Conservation (phyloP, 2,113 vertebrate genomes). For the Halcyon malimbica region DNA sequence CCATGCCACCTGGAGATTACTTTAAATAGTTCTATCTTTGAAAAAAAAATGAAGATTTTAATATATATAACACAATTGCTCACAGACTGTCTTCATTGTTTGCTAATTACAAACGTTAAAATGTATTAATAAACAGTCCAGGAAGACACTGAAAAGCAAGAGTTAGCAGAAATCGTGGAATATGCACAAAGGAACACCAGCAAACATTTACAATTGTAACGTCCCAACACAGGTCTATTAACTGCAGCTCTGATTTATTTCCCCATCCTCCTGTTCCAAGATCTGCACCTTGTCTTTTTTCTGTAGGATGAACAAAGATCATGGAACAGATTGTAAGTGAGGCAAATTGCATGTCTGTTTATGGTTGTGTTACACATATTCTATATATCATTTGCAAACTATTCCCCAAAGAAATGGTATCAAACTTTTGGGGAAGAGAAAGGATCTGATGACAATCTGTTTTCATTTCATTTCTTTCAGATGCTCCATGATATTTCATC, state of each 20-base stretch:
- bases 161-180: constrained; percentile 54
- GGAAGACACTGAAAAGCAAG: background rate
- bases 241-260: constrained; percentile 68
- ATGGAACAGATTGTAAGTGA: constrained; percentile 76
- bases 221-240: constrained; percentile 62
- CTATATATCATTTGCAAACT: constrained; percentile 76
- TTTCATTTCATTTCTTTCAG: constrained; percentile 75
- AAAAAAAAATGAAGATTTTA: constrained; percentile 50
- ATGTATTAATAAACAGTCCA: background rate
- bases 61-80: background rate
- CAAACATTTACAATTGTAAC: background rate
- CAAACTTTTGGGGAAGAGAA: constrained; percentile 71
- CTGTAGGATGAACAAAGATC: constrained; percentile 73
- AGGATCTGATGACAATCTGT: constrained; percentile 75
- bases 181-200: constrained; percentile 19
- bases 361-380: constrained; percentile 72
- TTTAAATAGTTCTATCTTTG: background rate
- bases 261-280: constrained; percentile 39
- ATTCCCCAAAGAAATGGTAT: constrained; percentile 76
- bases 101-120: background rate
- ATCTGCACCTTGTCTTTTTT: constrained; percentile 53
- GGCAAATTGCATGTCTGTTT: constrained; percentile 74
- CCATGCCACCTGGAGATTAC: background rate
- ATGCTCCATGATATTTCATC: constrained; percentile 59
- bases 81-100: background rate